Percentiles rank a stretch among this genome's conserved stretches.
Conservation (phyloP, 2,888 invertebrate species). For the Chrysopilus asiliformis region DNA sequence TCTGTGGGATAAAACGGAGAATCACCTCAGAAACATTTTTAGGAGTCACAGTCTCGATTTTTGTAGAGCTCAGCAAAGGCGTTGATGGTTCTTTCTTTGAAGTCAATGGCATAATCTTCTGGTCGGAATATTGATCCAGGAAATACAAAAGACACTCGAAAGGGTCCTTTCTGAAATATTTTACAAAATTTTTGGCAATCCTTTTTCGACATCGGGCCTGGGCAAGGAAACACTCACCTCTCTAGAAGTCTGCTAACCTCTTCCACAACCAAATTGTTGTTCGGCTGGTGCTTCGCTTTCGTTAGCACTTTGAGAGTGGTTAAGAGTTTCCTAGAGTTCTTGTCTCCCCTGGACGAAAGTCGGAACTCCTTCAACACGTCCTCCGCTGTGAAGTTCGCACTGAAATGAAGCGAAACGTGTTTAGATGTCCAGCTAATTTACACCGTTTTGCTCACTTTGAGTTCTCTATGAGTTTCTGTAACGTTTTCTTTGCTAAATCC, state of each 20-base stretch:
- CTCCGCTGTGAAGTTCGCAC: constrained; percentile 25
- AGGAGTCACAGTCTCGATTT: constrained; percentile 19
- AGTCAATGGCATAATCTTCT: constrained; percentile 19
- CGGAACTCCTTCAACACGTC: constrained; percentile 27
- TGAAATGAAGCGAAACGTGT: constrained; percentile 16
- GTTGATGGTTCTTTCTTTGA: constrained; percentile 26
- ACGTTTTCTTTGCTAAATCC: not conserved
- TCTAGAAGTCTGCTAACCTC: constrained; percentile 24
- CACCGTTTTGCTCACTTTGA: not conserved
- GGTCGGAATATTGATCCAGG: constrained; percentile 22
- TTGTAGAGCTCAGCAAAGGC: constrained; percentile 20
- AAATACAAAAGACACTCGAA: constrained; percentile 28
- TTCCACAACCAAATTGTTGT: constrained; percentile 20
- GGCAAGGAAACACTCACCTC: constrained; percentile 18
- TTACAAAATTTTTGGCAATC: not conserved
- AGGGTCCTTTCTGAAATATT: constrained; percentile 26
- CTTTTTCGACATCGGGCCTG: not conserved
- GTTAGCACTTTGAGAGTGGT: constrained; percentile 26
- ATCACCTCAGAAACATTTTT: constrained; percentile 25
- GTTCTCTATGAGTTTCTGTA: not conserved
- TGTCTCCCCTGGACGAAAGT: constrained; percentile 24
- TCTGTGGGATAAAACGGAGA: not conserved
- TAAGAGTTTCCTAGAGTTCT: constrained; percentile 23
- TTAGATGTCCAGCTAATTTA: not conserved
- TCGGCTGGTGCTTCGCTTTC: constrained; percentile 23